Conservation (phyloP, 2,888 invertebrate genomes). For the Heliconius ethilla region DNA sequence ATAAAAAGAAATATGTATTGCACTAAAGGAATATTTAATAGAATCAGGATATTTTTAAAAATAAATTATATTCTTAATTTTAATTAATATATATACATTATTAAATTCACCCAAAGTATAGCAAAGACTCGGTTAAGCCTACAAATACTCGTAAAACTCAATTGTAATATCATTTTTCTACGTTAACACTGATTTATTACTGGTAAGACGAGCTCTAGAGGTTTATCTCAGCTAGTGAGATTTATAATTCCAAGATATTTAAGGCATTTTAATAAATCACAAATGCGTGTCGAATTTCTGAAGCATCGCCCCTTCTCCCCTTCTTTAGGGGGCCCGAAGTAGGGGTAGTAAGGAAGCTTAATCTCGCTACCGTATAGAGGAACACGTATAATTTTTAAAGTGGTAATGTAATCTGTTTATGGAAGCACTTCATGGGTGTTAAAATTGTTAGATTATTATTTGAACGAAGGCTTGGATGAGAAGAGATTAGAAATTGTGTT, state of each 20-base stretch:
- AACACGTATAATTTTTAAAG: constrained; percentile 47
- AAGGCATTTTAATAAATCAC: constrained; percentile 79
- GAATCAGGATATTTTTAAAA: too few relatives aligned
- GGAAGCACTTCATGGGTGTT: constrained; percentile 37
- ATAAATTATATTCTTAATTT: too few relatives aligned
- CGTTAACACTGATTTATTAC: constrained; percentile 76
- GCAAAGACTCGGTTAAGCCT: constrained; percentile 27
- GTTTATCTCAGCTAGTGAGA: constrained; percentile 76
- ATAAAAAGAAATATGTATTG: too few relatives aligned
- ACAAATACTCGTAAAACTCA: constrained; percentile 53
- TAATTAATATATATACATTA: too few relatives aligned
- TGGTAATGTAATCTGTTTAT: constrained; percentile 40
- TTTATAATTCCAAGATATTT: constrained; percentile 74
- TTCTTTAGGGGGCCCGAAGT: constrained; percentile 57
- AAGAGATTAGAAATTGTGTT: background rate
- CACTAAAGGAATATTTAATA: too few relatives aligned
- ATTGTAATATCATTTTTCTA: constrained; percentile 66
- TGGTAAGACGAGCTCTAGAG: constrained; percentile 71
- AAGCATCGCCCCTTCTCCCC: constrained; percentile 60
- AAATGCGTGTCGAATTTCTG: constrained; percentile 77
- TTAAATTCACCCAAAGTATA: background rate
- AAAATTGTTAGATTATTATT: constrained; percentile 39
- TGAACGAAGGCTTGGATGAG: constrained; percentile 25
- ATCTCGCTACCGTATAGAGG: constrained; percentile 63
- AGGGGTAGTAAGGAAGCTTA: constrained; percentile 69